phyloP scores from a whole-genome alignment of 2,888 invertebrate genomes.

The Lithophane socia region DNA sequence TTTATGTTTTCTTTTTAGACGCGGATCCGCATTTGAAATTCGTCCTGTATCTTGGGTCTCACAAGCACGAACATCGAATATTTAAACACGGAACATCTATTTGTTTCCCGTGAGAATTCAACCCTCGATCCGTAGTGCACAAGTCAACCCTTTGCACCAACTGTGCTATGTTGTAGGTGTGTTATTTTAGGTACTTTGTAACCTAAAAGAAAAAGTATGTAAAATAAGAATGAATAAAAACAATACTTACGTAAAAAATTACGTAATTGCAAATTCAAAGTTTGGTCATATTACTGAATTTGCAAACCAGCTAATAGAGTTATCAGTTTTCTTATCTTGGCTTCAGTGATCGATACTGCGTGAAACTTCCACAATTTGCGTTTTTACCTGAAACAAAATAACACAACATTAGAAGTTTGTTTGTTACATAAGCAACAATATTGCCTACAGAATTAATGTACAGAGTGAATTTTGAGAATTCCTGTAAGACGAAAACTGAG shows the following conservation, averaged over 20 bases:
- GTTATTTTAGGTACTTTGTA: background rate
- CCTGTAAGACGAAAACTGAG: background rate
- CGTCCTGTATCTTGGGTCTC: background rate
- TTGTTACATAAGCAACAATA: background rate
- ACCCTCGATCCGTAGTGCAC: no score
- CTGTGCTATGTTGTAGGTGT: background rate
- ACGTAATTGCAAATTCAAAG: background rate
- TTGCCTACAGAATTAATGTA: background rate
- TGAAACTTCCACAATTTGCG: constrained; percentile 2
- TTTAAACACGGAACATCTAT: background rate
- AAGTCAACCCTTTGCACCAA: background rate
- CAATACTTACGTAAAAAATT: background rate
- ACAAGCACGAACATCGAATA: background rate
- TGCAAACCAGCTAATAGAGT: background rate
- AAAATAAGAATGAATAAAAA: background rate
- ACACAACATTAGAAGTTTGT: constrained; percentile 9
- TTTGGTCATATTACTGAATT: constrained; percentile 13
- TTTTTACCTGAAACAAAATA: constrained; percentile 58
- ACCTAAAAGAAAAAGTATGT: background rate
- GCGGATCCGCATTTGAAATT: background rate
- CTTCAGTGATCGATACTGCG: background rate
- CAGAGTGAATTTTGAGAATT: background rate
- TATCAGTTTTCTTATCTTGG: constrained; percentile 6
- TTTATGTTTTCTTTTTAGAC: background rate
- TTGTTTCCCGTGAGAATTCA: no score